Conservation (phyloP, 2,797 vertebrate species). For the Hozukius guyotensis region DNA sequence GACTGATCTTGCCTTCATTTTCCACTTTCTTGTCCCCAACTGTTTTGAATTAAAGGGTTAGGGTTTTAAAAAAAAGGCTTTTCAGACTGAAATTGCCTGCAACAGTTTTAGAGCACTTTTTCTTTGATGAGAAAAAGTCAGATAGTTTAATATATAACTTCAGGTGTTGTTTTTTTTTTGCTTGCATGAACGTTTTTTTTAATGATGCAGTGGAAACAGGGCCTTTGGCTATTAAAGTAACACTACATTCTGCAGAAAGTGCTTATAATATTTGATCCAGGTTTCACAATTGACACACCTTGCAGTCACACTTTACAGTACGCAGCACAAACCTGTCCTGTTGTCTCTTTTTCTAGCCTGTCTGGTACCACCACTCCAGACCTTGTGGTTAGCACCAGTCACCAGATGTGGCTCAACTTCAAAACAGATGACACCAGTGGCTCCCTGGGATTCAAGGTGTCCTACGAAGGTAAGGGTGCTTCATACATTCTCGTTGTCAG, state of each 20-base stretch:
- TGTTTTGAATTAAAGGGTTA: slow-evolving; percentile 47
- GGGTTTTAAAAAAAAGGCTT: slow-evolving; percentile 4
- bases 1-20: slow-evolving; percentile 69
- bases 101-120: slow-evolving; percentile 32
- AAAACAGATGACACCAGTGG: slow-evolving; percentile 96
- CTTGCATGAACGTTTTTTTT: slow-evolving; percentile 27
- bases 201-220: slow-evolving; percentile 24
- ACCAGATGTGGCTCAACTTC: slow-evolving; percentile 99
- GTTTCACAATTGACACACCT: not conserved
- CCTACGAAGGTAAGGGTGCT: slow-evolving; percentile 89
- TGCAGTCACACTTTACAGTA: not conserved
- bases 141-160: slow-evolving; percentile 39
- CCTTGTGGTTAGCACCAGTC: slow-evolving; percentile 96
- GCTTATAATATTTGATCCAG: not conserved
- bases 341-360: slow-evolving; percentile 80
- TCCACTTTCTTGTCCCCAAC: slow-evolving; percentile 51
- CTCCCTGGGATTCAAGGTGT: slow-evolving; percentile 95
- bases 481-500: not conserved
- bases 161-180: slow-evolving; percentile 23
- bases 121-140: slow-evolving; percentile 43
- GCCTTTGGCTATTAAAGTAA: slow-evolving; percentile 23
- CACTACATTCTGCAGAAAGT: not conserved
- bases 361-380: slow-evolving; percentile 95
- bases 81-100: slow-evolving; percentile 31
- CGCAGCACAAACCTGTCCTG: not conserved